Conservation (phyloP, 2,888 invertebrate species). For the Temnothorax rugatulus region DNA sequence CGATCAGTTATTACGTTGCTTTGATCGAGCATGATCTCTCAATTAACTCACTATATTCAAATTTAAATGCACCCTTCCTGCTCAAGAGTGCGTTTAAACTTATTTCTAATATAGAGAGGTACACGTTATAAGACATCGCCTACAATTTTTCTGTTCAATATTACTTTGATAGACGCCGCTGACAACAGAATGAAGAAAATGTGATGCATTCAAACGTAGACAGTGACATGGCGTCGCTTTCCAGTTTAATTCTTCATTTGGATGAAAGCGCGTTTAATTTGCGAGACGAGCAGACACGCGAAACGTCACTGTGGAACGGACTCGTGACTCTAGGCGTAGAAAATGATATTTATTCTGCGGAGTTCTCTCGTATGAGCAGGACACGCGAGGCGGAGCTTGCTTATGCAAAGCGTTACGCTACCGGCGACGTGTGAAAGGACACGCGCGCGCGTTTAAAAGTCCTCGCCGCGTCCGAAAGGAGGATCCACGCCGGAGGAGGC, state of each 20-base stretch:
- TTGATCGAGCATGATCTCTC: conserved; percentile 32
- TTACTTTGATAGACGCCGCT: neutral
- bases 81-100: neutral
- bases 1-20: conserved; percentile 36
- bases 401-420: conserved; percentile 40
- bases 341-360: conserved; percentile 35
- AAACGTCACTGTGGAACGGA: neutral
- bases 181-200: neutral
- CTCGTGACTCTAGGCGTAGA: conserved; percentile 4
- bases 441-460: conserved; percentile 53
- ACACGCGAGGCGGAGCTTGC: neutral
- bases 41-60: neutral
- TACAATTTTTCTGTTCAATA: neutral
- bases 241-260: conserved; percentile 25
- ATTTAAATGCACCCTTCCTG: neutral
- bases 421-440: conserved; percentile 62
- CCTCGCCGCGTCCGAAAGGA: conserved; percentile 56
- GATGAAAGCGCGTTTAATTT: conserved; percentile 38
- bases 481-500: conserved; percentile 55
- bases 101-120: neutral
- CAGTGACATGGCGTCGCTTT: neutral
- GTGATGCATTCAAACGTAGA: neutral
- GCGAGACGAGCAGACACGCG: conserved; percentile 9
- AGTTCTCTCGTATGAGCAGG: neutral
- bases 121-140: too few relatives aligned